A percentile compares a stretch with the other conserved stretches of the same genome.
Evolutionary conservation across 2,888 invertebrate genomes (phyloP).

Genomic region (Elegia similella): DNA sequence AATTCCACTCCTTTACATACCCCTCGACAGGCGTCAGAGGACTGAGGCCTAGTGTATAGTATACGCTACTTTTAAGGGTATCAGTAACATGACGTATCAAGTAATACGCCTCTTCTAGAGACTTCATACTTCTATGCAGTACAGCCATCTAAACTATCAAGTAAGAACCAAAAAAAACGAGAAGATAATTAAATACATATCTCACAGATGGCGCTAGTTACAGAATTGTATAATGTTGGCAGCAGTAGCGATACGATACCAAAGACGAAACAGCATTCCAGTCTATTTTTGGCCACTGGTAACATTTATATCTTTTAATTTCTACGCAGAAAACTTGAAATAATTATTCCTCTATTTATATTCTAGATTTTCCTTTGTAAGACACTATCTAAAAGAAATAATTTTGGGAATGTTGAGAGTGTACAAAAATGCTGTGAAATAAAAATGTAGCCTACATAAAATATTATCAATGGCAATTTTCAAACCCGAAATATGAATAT

Average conservation of each 20-base stretch:
- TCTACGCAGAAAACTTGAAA: conserved; percentile 6
- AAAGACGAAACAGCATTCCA: too few species aligned
- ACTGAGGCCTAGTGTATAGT: too few species aligned
- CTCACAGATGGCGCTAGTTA: conserved; percentile 11
- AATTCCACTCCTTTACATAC: too few species aligned
- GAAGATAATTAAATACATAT: too few species aligned
- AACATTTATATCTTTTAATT: conserved; percentile 11
- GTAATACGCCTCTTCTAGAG: too few species aligned
- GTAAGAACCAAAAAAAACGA: not conserved
- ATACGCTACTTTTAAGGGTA: too few species aligned
- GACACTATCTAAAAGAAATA: too few species aligned
- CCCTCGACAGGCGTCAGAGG: too few species aligned
- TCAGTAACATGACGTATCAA: too few species aligned
- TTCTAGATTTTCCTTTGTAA: not conserved
- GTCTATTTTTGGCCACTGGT: conserved; percentile 1
- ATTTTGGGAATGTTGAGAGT: not conserved
- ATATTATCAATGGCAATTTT: not conserved
- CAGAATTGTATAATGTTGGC: not conserved
- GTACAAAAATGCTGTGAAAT: not conserved
- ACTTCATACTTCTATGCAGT: too few species aligned
- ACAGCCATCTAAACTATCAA: not conserved
- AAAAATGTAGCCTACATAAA: not conserved
- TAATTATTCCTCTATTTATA: not conserved
- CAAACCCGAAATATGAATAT: not conserved
- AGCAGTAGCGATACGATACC: not conserved